Base-by-base conservation (phyloP, 1,140 invertebrate genomes). In the Rhynchophorus ferrugineus region DNA sequence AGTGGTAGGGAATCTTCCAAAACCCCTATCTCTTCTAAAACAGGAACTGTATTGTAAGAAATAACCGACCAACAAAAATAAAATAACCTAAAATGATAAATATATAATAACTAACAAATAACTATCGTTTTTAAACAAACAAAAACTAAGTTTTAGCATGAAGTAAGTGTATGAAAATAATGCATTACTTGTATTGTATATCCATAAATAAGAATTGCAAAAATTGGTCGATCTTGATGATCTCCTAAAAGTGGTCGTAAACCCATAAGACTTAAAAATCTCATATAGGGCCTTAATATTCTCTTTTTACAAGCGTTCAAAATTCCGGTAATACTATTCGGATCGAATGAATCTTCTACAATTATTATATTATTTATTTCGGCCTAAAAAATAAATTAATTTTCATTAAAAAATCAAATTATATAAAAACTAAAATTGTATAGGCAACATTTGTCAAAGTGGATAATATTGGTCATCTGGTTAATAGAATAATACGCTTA, bases 301-400 rank as follows among this genome's bases (percentile, higher is more conserved):
- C 85, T 87, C 35, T 78, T 78, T 71, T 89, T 86, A 69, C 84
- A 89, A 60, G 85, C 85, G 65, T 80, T 78, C 65, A 89, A 71
- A 51, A 87, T 78, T 20, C 83, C 82, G 2, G 84, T 85, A 44
- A 83, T 85, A 58, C 82, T 85, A 43, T 47, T 19, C 2, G 46
- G 53, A 37, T 49, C 51, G 14, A 24, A 54, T 1, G 56, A 57
- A 22, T 47, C 49, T 42, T 57, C 56, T 34, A 52, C 39, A 16
- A 53, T 49, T 5, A 57, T 49, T 16, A 49, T 38, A 17, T 49
- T 47, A 20, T 48, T 51, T 2, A 46, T 44, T 24, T 61, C 49
- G 3, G 34, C 49, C 59, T 58, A 44, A 13, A 54, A 51, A 24
- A 37, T 42, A 42, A 49, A 19, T 16, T 13, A 8, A 44, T 6